Evolutionary conservation across 2,797 vertebrate species (phyloP).

Genomic region (Macropodus opercularis): DNA sequence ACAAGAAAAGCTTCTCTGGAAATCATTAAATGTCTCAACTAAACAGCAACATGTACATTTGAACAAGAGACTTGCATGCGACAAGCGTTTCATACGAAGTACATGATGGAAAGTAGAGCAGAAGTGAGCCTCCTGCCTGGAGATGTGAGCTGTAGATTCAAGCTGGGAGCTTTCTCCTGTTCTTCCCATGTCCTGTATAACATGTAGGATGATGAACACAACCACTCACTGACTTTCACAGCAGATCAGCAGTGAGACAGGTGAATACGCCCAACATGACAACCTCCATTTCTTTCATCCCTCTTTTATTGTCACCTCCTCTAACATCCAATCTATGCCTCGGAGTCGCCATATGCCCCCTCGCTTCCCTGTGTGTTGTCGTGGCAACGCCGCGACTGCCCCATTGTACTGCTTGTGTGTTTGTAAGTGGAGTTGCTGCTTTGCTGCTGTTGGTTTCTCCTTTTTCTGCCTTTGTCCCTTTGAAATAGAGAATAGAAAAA

Average conservation of each 20-base stretch:
- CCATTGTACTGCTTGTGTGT: slow-evolving; percentile 78
- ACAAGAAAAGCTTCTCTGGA: slow-evolving; percentile 2
- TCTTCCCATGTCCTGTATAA: slow-evolving; percentile 28
- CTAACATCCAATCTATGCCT: slow-evolving; percentile 42
- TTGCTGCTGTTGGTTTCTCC: slow-evolving; percentile 67
- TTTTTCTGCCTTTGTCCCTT: slow-evolving; percentile 63
- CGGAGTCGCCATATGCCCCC: slow-evolving; percentile 42
- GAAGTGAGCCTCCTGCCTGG: slow-evolving; percentile 23
- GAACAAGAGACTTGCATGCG: background rate
- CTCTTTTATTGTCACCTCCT: slow-evolving; percentile 59
- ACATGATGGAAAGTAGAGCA: slow-evolving; percentile 6
- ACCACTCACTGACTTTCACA: slow-evolving; percentile 42
- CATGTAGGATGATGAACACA: slow-evolving; percentile 39
- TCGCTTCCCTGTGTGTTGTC: slow-evolving; percentile 78
- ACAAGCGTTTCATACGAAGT: slow-evolving; percentile 1
- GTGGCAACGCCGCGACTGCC: slow-evolving; percentile 78
- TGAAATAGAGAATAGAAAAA: slow-evolving; percentile 70
- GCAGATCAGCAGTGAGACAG: slow-evolving; percentile 55
- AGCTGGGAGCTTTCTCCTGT: slow-evolving; percentile 19
- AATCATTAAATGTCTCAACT: background rate
- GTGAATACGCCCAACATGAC: slow-evolving; percentile 64
- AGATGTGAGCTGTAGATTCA: slow-evolving; percentile 21
- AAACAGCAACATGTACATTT: slow-evolving; percentile 15
- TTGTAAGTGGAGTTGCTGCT: slow-evolving; percentile 75
- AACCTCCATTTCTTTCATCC: slow-evolving; percentile 46